Percentiles rank a stretch among this genome's conserved stretches.
Evolutionary conservation across 2,888 invertebrate species (phyloP).

Genomic region (Protophormia terraenovae): DNA sequence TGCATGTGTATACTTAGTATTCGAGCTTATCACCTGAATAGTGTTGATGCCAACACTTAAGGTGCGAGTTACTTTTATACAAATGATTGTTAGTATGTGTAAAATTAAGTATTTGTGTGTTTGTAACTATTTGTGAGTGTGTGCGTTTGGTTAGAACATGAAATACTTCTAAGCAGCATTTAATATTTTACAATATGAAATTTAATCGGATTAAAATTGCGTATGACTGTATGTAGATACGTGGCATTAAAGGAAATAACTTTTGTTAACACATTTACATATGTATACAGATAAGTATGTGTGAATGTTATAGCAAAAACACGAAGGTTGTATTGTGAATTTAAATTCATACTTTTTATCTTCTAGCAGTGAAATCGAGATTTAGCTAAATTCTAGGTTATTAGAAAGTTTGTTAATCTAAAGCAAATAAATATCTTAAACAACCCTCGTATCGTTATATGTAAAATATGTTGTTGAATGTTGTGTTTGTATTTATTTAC

Average conservation of each 20-base stretch:
- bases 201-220: constrained; percentile 65
- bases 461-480: neutral
- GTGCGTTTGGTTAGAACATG: constrained; percentile 5
- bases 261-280: constrained; percentile 7
- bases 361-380: too few relatives aligned
- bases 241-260: neutral
- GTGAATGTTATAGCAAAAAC: neutral
- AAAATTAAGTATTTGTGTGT: neutral
- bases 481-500: constrained; percentile 16
- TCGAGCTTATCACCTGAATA: constrained; percentile 59
- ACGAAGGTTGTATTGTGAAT: neutral
- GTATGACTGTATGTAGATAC: neutral
- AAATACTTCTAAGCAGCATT: constrained; percentile 55
- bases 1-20: neutral
- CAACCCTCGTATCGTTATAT: neutral
- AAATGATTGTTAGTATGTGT: neutral
- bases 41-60: constrained; percentile 63
- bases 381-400: too few relatives aligned
- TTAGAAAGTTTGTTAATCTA: too few relatives aligned
- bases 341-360: neutral
- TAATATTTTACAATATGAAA: constrained; percentile 62
- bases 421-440: too few relatives aligned
- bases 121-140: neutral
- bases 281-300: neutral
- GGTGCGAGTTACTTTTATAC: constrained; percentile 39